Conservation (phyloP, 1,140 invertebrate species). For the Rhopalosiphum maidis region DNA sequence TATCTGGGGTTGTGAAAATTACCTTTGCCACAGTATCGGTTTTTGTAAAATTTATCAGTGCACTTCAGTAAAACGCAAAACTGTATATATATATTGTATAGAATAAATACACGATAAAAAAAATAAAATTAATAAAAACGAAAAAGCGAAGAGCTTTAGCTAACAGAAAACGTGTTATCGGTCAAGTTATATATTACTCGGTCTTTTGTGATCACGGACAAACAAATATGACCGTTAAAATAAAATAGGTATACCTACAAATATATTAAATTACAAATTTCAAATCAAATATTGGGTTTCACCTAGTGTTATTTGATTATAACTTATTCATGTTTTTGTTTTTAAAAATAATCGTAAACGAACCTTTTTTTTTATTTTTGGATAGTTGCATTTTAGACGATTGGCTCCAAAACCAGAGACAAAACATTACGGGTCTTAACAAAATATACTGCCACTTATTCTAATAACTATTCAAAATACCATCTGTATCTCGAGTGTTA, state of each 20-base stretch:
- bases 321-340: background rate
- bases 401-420: background rate
- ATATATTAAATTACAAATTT: background rate
- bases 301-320: background rate
- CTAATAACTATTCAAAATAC: background rate
- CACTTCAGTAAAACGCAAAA: conserved; percentile 1
- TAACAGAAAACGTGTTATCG: background rate
- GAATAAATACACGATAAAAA: background rate
- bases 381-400: background rate
- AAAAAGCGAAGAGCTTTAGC: background rate
- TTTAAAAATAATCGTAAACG: background rate
- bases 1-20: conserved; percentile 37
- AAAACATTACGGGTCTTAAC: background rate
- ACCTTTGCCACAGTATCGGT: conserved; percentile 4
- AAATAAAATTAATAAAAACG: background rate
- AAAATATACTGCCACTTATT: background rate
- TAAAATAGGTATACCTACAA: background rate
- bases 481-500: background rate
- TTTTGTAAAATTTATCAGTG: conserved; percentile 28
- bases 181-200: background rate
- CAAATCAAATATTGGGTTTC: background rate
- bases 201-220: background rate
- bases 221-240: background rate
- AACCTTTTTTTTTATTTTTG: background rate
- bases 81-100: background rate